Evolutionary conservation across 2,797 vertebrate species (phyloP).

Genomic region (Lepus oiostolus): DNA sequence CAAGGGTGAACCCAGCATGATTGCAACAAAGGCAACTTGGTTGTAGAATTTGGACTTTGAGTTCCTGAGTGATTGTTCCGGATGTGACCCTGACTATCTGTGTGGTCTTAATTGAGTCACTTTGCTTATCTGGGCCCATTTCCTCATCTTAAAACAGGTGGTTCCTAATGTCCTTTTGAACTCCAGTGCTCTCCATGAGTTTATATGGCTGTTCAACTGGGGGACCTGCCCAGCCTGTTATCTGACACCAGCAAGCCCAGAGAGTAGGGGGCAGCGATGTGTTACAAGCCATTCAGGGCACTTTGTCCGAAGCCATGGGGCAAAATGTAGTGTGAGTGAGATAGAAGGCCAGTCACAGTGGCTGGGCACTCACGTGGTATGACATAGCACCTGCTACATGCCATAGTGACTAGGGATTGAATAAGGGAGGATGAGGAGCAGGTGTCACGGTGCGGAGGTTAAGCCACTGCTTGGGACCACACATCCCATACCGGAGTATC

Average conservation of each 20-base stretch:
- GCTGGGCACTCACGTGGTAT: not conserved
- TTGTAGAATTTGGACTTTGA: conserved; percentile 57
- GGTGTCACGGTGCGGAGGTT: no score
- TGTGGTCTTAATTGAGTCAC: conserved; percentile 43
- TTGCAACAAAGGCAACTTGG: conserved; percentile 10
- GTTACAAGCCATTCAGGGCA: not conserved
- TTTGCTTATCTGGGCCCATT: conserved; percentile 56
- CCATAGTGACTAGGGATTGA: not conserved
- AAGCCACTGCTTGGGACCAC: no score
- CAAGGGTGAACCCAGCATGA: not conserved
- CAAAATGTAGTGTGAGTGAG: conserved; percentile 5
- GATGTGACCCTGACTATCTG: conserved; percentile 13
- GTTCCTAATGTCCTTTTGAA: conserved; percentile 45
- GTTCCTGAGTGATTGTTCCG: conserved; percentile 3
- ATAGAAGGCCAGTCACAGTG: not conserved
- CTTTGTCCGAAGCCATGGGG: not conserved
- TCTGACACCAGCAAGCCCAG: not conserved
- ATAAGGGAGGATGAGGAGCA: not conserved
- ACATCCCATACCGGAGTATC: no score
- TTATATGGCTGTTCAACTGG: not conserved
- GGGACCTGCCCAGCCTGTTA: conserved; percentile 22
- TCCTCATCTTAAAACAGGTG: conserved; percentile 56
- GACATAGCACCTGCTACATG: not conserved
- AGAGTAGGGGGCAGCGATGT: not conserved
- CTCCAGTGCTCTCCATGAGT: not conserved